Evolutionary conservation across 2,888 invertebrate genomes (phyloP).

Genomic region (Nemotelus nigrinus): DNA sequence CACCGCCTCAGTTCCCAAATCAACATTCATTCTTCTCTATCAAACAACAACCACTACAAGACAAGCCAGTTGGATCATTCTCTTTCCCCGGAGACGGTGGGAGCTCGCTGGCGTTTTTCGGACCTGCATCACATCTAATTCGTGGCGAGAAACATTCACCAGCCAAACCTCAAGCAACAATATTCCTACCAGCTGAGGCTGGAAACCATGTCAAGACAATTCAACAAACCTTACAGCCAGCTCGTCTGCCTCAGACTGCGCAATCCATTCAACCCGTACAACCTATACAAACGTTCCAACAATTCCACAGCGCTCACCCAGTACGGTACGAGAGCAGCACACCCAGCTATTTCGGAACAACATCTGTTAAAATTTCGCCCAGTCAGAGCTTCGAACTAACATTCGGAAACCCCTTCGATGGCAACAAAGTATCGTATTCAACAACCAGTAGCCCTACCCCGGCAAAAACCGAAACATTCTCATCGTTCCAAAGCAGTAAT

Average conservation of each 20-base stretch:
- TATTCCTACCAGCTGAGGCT: constrained; percentile 13
- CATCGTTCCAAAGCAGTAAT: not conserved
- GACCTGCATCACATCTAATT: constrained; percentile 40
- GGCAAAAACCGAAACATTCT: not conserved
- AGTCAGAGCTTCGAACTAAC: constrained; percentile 19
- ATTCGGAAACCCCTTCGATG: constrained; percentile 1
- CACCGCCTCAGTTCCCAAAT: constrained; percentile 40
- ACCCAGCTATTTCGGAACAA: constrained; percentile 28
- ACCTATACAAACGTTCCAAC: not conserved
- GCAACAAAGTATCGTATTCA: constrained; percentile 2
- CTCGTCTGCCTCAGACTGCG: not conserved
- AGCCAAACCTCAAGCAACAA: constrained; percentile 11
- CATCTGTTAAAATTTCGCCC: constrained; percentile 9
- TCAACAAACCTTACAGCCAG: not conserved
- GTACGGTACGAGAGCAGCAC: constrained; percentile 31
- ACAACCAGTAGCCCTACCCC: not conserved
- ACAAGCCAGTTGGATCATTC: constrained; percentile 30
- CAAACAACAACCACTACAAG: constrained; percentile 1
- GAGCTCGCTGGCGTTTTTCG: constrained; percentile 33
- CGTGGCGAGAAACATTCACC: not conserved
- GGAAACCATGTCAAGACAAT: not conserved
- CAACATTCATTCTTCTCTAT: not conserved
- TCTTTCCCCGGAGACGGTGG: constrained; percentile 13
- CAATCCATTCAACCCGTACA: not conserved
- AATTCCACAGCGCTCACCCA: not conserved